These are phyloP conservation scores for Zaprionus ghesquierei DNA, from an alignment of 1,140 invertebrate species.

Conservation along the genomic window DNA sequence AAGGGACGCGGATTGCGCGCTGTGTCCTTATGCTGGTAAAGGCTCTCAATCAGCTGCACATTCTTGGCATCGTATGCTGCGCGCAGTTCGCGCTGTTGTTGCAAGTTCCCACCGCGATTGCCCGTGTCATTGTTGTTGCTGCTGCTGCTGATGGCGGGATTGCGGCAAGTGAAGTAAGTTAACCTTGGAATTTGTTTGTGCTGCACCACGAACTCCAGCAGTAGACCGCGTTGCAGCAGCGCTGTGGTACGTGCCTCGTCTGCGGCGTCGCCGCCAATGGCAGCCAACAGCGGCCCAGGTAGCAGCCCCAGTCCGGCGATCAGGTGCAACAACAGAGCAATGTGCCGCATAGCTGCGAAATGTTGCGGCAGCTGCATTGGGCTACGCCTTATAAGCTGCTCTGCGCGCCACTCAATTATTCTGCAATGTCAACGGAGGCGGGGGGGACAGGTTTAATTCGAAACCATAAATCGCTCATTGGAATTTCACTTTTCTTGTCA, in stretches of 20 bases:
- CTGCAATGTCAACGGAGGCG: not conserved
- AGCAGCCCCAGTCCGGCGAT: not conserved
- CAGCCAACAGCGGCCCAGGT: not conserved
- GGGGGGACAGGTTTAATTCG: slow-evolving; percentile 31
- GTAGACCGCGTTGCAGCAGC: slow-evolving; percentile 44
- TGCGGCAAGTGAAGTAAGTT: slow-evolving; percentile 75
- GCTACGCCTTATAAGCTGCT: not conserved
- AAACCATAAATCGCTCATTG: slow-evolving; percentile 66
- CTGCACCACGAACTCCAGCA: slow-evolving; percentile 51
- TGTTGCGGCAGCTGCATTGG: not conserved
- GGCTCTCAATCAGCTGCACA: slow-evolving; percentile 63
- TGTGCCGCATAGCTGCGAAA: not conserved
- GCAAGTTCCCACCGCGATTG: slow-evolving; percentile 14
- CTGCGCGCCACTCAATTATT: not conserved
- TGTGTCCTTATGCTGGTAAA: slow-evolving; percentile 33
- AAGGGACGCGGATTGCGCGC: slow-evolving; percentile 38
- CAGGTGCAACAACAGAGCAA: slow-evolving; percentile 2
- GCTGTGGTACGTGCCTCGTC: slow-evolving; percentile 41
- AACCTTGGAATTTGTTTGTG: slow-evolving; percentile 75
- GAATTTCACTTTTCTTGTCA: slow-evolving; percentile 77
- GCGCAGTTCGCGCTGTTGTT: slow-evolving; percentile 27
- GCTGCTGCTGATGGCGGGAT: slow-evolving; percentile 10
- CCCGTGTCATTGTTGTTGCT: slow-evolving; percentile 17
- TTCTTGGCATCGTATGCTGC: slow-evolving; percentile 60
- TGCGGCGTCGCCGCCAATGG: not conserved